phyloP scores from a whole-genome alignment of 2,888 invertebrate species.

The Epinotia bilunana region DNA sequence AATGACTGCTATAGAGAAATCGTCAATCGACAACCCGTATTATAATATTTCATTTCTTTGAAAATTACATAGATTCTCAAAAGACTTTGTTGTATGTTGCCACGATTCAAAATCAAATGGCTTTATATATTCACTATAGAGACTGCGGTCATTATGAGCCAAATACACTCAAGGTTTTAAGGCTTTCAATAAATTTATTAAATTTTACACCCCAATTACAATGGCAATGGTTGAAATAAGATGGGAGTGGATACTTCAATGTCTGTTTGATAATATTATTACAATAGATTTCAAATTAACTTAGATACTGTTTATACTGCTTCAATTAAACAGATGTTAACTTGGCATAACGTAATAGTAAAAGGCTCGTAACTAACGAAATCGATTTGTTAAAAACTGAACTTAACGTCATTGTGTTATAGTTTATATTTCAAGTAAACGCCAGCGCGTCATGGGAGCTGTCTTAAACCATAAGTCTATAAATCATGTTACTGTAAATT shows the following conservation, averaged over 20 bases:
- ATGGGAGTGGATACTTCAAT: background rate
- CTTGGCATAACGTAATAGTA: background rate
- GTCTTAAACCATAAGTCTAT: background rate
- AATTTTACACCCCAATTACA: background rate
- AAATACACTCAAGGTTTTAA: background rate
- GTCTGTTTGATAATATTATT: background rate
- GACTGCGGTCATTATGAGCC: slow-evolving; percentile 1
- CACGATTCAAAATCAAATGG: background rate
- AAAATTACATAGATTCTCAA: background rate
- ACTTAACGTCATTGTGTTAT: background rate
- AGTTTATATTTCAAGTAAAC: slow-evolving; percentile 5
- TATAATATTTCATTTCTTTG: background rate
- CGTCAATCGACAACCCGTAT: no score
- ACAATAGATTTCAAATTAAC: slow-evolving; percentile 16
- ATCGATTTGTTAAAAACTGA: background rate
- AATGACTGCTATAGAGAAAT: no score
- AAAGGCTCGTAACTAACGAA: background rate
- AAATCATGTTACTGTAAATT: slow-evolving; percentile 1
- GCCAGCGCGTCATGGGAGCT: background rate
- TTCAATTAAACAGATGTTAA: slow-evolving; percentile 32
- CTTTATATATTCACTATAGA: no score
- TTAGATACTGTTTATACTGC: slow-evolving; percentile 25
- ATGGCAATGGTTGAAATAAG: background rate
- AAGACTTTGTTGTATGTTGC: background rate
- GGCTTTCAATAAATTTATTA: background rate